Evolutionary conservation across 2,888 invertebrate species (phyloP).

Genomic region (Meiosimyza platycephala): DNA sequence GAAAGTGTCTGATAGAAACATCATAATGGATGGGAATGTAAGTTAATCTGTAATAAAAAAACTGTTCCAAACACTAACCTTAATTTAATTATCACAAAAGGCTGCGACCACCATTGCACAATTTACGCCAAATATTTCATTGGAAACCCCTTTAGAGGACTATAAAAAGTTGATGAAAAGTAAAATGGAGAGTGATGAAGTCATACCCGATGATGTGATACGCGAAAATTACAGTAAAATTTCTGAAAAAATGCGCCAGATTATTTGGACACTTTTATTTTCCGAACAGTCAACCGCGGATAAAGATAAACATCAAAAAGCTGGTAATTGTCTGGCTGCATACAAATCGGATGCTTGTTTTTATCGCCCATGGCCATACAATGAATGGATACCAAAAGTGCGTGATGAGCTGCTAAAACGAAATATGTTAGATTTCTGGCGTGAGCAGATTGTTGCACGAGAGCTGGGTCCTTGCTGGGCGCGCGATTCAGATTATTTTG

Average conservation of each 20-base stretch:
- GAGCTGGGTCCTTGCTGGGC: slow-evolving; percentile 59
- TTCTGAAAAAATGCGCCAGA: slow-evolving; percentile 48
- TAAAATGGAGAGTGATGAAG: slow-evolving; percentile 49
- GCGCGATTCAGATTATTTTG: slow-evolving; percentile 60
- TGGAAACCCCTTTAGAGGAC: slow-evolving; percentile 49
- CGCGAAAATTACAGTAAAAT: slow-evolving; percentile 51
- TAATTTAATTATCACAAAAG: too few relatives aligned
- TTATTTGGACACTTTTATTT: slow-evolving; percentile 59
- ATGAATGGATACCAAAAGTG: slow-evolving; percentile 61
- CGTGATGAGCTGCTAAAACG: slow-evolving; percentile 56
- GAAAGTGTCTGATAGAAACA: too few relatives aligned
- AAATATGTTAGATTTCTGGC: slow-evolving; percentile 59
- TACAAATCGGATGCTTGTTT: slow-evolving; percentile 66
- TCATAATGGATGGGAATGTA: too few relatives aligned
- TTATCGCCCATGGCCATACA: slow-evolving; percentile 57
- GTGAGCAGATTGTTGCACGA: slow-evolving; percentile 54
- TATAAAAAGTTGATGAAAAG: slow-evolving; percentile 52
- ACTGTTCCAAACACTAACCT: too few relatives aligned
- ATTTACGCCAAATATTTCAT: slow-evolving; percentile 41
- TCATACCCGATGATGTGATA: slow-evolving; percentile 48
- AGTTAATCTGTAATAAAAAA: too few relatives aligned
- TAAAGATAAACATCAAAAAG: slow-evolving; percentile 44
- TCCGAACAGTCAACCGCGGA: slow-evolving; percentile 27
- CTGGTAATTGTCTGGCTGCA: slow-evolving; percentile 51
- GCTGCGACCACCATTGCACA: background rate